These are phyloP conservation scores for Plotosus lineatus DNA, from an alignment of 2,113 vertebrate species.

Conservation along the genomic window DNA sequence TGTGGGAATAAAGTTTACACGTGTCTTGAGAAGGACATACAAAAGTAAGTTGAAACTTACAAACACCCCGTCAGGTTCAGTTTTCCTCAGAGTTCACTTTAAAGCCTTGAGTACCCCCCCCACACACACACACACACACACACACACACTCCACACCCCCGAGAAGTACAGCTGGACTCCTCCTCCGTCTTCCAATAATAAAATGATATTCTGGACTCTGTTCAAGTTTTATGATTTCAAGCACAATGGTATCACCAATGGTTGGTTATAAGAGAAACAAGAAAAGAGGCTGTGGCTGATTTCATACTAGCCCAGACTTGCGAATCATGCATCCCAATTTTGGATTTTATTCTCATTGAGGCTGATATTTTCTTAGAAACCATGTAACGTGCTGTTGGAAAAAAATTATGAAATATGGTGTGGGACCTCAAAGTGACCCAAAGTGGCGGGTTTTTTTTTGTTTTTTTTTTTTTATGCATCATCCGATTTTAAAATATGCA, in stretches of 20 bases:
- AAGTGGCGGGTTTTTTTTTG: too few species aligned
- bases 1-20: background rate
- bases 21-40: background rate
- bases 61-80: conserved; percentile 53
- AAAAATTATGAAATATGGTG: too few species aligned
- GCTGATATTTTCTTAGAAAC: background rate
- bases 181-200: background rate
- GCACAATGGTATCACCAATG: background rate
- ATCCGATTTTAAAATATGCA: too few species aligned
- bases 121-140: too few species aligned
- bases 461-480: too few species aligned
- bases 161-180: too few species aligned
- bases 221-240: background rate
- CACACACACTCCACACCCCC: too few species aligned
- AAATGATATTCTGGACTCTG: background rate
- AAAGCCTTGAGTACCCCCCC: conserved; percentile 34
- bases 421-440: too few species aligned
- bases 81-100: conserved; percentile 44
- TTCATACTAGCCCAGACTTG: background rate
- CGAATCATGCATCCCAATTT: background rate
- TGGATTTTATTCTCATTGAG: background rate
- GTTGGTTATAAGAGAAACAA: background rate
- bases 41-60: conserved; percentile 11
- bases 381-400: background rate
- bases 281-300: background rate